These are phyloP conservation scores for Microcebus lehilahytsara DNA, from an alignment of 2,113 vertebrate genomes.

Conservation along the genomic window DNA sequence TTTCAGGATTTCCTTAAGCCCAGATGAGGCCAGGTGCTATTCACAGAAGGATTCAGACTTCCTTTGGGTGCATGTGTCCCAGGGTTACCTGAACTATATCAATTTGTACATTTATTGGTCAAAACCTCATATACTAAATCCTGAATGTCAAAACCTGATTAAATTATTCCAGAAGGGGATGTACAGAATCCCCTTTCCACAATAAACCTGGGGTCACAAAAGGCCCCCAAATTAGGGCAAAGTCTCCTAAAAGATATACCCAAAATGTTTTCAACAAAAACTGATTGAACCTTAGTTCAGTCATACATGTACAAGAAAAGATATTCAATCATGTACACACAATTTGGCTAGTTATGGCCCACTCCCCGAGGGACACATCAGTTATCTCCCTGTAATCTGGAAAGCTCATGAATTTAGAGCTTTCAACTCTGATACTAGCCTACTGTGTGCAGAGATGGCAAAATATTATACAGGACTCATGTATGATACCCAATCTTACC, in stretches of 20 bases:
- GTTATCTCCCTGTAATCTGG: background rate
- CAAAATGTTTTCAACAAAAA: background rate
- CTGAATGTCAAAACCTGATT: background rate
- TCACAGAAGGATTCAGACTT: background rate
- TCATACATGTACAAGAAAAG: background rate
- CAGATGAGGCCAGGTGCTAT: background rate
- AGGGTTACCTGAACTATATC: background rate
- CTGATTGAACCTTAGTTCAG: background rate
- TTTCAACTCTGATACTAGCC: background rate
- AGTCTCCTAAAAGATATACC: background rate
- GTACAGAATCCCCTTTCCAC: background rate
- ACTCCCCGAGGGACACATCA: background rate
- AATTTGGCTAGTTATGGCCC: too few relatives aligned
- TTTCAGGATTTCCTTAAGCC: background rate
- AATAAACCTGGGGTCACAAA: background rate
- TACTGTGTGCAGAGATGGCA: background rate
- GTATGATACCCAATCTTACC: background rate
- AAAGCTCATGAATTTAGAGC: background rate
- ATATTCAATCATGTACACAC: too few relatives aligned
- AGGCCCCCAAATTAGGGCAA: background rate
- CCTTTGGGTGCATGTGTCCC: background rate
- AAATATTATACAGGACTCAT: background rate
- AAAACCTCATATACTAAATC: background rate
- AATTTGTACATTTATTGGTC: background rate
- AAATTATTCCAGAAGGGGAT: background rate